A percentile compares a stretch with the other conserved stretches of the same genome.
phyloP scores from a whole-genome alignment of 2,797 vertebrate species.

The Channallabes apus region DNA sequence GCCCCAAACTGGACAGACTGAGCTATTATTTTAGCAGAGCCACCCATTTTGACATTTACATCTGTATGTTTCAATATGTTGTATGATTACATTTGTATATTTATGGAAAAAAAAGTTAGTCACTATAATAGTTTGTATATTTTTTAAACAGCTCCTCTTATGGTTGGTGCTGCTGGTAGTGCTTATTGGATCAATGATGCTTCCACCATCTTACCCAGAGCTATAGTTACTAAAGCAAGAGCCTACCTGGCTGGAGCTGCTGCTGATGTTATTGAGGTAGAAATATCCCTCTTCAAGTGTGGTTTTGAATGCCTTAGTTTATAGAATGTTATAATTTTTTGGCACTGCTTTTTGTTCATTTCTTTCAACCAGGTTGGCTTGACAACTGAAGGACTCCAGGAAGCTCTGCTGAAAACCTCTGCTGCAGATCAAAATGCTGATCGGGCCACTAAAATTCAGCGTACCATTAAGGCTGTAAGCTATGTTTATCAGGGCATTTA shows the following conservation, averaged over 20 bases:
- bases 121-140: background rate
- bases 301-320: no score
- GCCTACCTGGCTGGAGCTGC: conserved; percentile 76
- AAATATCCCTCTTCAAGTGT: no score
- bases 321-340: no score
- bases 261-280: conserved; percentile 74
- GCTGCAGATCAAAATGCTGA: no score
- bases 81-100: conserved; percentile 68
- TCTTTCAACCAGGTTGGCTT: no score
- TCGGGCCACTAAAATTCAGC: no score
- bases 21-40: conserved; percentile 75
- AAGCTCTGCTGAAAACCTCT: no score
- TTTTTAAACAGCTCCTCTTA: conserved; percentile 65
- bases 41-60: conserved; percentile 68
- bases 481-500: background rate
- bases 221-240: conserved; percentile 67
- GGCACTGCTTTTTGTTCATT: no score
- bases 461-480: no score
- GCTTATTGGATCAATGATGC: conserved; percentile 76
- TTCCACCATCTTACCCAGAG: conserved; percentile 70
- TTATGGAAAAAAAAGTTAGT: background rate
- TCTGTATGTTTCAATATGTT: conserved; percentile 68
- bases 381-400: no score
- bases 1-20: conserved; percentile 70
- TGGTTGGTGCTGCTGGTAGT: conserved; percentile 74